Base-by-base conservation (phyloP, 2,797 vertebrate genomes). In the Poecilia velifera region DNA sequence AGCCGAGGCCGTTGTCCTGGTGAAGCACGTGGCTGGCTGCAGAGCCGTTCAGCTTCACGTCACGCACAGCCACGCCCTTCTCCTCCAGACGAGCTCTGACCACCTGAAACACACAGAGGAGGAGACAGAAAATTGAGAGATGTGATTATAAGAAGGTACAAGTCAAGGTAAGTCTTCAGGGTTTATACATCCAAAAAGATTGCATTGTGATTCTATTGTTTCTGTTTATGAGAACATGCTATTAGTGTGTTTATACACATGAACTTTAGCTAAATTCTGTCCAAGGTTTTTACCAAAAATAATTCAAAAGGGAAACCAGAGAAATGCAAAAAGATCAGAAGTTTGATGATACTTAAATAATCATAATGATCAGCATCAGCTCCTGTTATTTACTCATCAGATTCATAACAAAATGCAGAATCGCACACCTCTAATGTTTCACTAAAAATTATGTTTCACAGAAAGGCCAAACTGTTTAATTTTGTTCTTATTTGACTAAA, bases 1-100 rank as follows among this genome's bases (percentile, higher is more conserved):
- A 98, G 28, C 98, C 97, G 47, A 98, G 89, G 82, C 98, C 97
- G 0, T 96, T 98, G 90, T 98, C 97, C 51, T 98, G 96, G 71
- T 98, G 97, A 0, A 99, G 95, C 64, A 98, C 97, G 0, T 99
- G 97, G 73, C 98, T 99, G 34, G 98, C 98, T 0, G 98, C 98
- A 0, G 98, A 99, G 78, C 98, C 98, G 0, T 99, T 98, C 72
- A 99, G 84, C 77, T 97, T 94, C 4, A 99, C 97, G 0, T 97
- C 93, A 49, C 14, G 96, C 90, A 28, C 98, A 94, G 0, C 5
- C 6, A 99, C 94, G 0, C 97, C 97, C 14, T 93, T 94, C 84
- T 98, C 96, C 90, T 98, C 97, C 91, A 99, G 96, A 62, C 97
- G 96, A 84, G 95, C 96, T 34, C 96, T 96, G 83, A 99, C 97